Evolutionary conservation across 1,140 invertebrate species (phyloP).

Genomic region (Coelopa frigida): DNA sequence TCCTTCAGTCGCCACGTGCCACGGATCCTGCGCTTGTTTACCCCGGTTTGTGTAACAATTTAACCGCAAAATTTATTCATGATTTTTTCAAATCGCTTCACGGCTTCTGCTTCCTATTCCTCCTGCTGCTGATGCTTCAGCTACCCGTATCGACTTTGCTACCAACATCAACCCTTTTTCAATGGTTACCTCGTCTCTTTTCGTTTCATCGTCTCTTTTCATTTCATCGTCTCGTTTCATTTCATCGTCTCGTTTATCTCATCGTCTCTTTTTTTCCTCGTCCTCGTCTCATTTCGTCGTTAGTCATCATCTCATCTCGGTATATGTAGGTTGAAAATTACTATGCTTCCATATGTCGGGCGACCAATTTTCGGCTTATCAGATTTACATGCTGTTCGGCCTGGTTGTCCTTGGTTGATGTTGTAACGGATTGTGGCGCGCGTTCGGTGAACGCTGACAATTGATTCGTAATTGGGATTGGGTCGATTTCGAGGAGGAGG

Average conservation of each 20-base stretch:
- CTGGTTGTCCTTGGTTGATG: too few species aligned
- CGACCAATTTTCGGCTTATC: slow-evolving; percentile 40
- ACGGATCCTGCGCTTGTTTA: slow-evolving; percentile 14
- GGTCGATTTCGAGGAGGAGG: too few species aligned
- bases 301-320: slow-evolving; percentile 6
- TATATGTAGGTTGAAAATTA: slow-evolving; percentile 7
- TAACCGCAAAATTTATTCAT: slow-evolving; percentile 43
- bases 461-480: too few species aligned
- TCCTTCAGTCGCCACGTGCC: slow-evolving; percentile 9
- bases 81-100: slow-evolving; percentile 35
- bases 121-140: not conserved
- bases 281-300: not conserved
- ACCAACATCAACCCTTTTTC: too few species aligned
- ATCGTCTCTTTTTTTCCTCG: slow-evolving; percentile 2
- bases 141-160: too few species aligned
- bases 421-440: too few species aligned
- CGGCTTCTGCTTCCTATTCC: slow-evolving; percentile 16
- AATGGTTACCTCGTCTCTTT: slow-evolving; percentile 1
- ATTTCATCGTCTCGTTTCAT: not conserved
- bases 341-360: slow-evolving; percentile 21
- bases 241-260: not conserved
- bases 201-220: slow-evolving; percentile 6
- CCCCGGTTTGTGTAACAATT: slow-evolving; percentile 43
- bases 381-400: slow-evolving; percentile 28
- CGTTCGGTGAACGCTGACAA: too few species aligned